Percentiles rank a stretch among this genome's conserved stretches.
Evolutionary conservation across 2,888 invertebrate species (phyloP).

Genomic region (Conchocele bisecta): DNA sequence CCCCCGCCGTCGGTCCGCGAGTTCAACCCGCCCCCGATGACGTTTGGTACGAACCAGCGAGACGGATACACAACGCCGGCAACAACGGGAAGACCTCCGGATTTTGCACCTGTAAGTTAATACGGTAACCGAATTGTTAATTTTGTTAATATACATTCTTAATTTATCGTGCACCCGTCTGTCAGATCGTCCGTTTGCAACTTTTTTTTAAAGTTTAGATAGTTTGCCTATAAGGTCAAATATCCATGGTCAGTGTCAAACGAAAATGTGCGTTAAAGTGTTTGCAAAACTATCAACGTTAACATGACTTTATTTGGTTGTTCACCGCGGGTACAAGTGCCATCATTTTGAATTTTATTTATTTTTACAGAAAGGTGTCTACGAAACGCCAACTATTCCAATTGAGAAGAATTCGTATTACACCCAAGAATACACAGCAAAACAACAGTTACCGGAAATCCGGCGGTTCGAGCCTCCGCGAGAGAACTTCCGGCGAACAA

Average conservation of each 20-base stretch:
- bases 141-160: too few species aligned
- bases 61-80: slow-evolving; percentile 69
- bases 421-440: slow-evolving; percentile 68
- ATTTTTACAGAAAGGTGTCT: slow-evolving; percentile 68
- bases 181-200: too few species aligned
- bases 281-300: background rate
- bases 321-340: background rate
- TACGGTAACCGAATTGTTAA: too few species aligned
- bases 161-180: too few species aligned
- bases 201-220: too few species aligned
- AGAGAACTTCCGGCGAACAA: slow-evolving; percentile 55
- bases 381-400: slow-evolving; percentile 70
- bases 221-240: too few species aligned
- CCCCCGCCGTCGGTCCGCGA: slow-evolving; percentile 73
- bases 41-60: slow-evolving; percentile 75
- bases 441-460: slow-evolving; percentile 53
- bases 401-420: slow-evolving; percentile 73
- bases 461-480: slow-evolving; percentile 50
- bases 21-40: slow-evolving; percentile 73
- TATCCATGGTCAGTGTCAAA: too few species aligned
- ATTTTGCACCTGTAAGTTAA: slow-evolving; percentile 67
- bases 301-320: background rate
- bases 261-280: slow-evolving; percentile 3
- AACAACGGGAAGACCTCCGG: slow-evolving; percentile 66
- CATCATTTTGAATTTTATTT: background rate